These are phyloP conservation scores for Chloropsis hardwickii DNA, from an alignment of 2,113 vertebrate genomes.

Conservation along the genomic window DNA sequence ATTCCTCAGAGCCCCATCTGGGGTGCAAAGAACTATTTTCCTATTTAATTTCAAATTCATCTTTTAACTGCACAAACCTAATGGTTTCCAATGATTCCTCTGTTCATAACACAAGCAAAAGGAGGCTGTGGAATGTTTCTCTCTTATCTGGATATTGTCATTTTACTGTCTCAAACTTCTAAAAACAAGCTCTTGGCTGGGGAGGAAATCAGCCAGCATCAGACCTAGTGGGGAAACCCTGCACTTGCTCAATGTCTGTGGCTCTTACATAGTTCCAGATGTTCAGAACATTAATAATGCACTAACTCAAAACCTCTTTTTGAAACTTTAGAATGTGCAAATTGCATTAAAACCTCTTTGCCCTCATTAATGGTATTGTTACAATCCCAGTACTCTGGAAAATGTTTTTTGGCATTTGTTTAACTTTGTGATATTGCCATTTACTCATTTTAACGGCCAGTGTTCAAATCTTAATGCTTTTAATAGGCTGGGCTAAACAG, in stretches of 20 bases:
- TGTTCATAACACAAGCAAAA: conserved; percentile 20
- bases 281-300: conserved; percentile 80
- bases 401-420: conserved; percentile 84
- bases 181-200: conserved; percentile 67
- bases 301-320: conserved; percentile 81
- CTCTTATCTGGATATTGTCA: conserved; percentile 80
- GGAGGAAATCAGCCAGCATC: conserved; percentile 75
- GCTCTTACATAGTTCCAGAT: conserved; percentile 84
- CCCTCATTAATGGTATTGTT: conserved; percentile 85
- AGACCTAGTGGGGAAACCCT: conserved; percentile 76
- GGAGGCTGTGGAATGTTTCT: conserved; percentile 65
- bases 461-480: conserved; percentile 78
- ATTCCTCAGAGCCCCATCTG: neutral
- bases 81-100: conserved; percentile 21
- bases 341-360: conserved; percentile 86
- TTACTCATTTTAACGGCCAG: conserved; percentile 80
- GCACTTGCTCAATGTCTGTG: conserved; percentile 80
- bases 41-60: neutral
- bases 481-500: conserved; percentile 74
- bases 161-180: conserved; percentile 75
- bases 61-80: conserved; percentile 1
- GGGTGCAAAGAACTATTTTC: neutral
- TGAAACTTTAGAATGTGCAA: conserved; percentile 85
- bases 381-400: conserved; percentile 79
- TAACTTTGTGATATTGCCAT: conserved; percentile 81